Conservation (phyloP, 35 echinoderm and acorn worm genomes). For the Ophiothrix spiculata region DNA sequence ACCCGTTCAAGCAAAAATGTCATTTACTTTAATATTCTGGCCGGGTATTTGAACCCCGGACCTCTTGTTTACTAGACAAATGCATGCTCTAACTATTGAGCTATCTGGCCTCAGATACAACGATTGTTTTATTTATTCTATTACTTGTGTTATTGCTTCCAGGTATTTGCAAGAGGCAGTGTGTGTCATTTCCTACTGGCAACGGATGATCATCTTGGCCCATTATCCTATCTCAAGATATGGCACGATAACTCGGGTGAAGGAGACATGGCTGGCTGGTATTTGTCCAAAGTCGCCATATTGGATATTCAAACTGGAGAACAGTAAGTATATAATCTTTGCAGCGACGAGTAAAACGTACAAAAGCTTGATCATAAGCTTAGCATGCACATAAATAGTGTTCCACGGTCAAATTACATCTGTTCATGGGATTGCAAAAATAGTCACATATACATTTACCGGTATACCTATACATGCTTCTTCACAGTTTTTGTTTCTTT, state of each 20-base stretch:
- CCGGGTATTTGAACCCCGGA: too few species aligned
- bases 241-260: conserved; percentile 67
- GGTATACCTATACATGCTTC: background rate
- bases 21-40: too few species aligned
- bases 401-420: background rate
- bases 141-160: too few species aligned
- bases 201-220: conserved; percentile 21
- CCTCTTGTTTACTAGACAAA: too few species aligned
- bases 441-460: background rate
- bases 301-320: conserved; percentile 58
- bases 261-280: conserved; percentile 56
- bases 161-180: conserved; percentile 59
- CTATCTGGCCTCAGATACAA: too few species aligned
- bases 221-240: conserved; percentile 38
- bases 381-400: too few species aligned
- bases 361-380: too few species aligned
- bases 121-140: too few species aligned
- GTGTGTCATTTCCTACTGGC: conserved; percentile 58
- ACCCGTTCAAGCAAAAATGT: too few species aligned
- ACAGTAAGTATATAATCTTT: conserved; percentile 34
- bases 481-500: too few species aligned
- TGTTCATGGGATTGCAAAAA: background rate
- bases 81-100: too few species aligned
- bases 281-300: conserved; percentile 43
- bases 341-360: background rate